phyloP scores from a whole-genome alignment of 2,797 vertebrate genomes.

The Acrossocheilus fasciatus region DNA sequence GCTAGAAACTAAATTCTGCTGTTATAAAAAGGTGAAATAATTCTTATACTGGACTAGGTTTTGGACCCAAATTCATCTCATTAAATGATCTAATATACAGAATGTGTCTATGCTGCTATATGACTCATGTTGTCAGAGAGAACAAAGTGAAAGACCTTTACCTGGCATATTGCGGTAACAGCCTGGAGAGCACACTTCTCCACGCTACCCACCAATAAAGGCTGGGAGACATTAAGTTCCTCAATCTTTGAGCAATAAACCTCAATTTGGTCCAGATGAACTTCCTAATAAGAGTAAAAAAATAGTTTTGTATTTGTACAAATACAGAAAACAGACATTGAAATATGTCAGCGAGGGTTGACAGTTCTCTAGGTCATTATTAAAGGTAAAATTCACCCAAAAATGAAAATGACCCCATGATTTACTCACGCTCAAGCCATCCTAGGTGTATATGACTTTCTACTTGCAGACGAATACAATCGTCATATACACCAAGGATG shows the following conservation, averaged over 20 bases:
- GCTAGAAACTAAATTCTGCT: neutral
- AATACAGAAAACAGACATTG: neutral
- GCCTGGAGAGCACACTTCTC: constrained; percentile 87
- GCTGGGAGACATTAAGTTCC: constrained; percentile 34
- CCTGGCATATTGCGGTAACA: constrained; percentile 86
- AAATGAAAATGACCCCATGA: too few species aligned
- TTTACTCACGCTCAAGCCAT: too few species aligned
- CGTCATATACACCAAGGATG: too few species aligned
- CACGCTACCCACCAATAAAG: constrained; percentile 76
- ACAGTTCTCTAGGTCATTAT: neutral
- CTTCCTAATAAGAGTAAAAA: constrained; percentile 73
- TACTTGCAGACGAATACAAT: too few species aligned
- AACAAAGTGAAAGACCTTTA: constrained; percentile 62
- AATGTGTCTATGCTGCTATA: neutral
- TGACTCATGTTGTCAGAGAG: neutral
- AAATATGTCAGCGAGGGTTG: neutral
- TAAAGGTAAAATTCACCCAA: too few species aligned
- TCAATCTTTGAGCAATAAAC: constrained; percentile 77
- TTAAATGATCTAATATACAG: too few species aligned
- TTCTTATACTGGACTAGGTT: neutral
- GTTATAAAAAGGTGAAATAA: neutral
- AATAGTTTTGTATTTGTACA: neutral
- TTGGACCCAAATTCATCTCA: too few species aligned
- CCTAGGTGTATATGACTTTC: too few species aligned
- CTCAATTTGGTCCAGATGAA: constrained; percentile 74